Evolutionary conservation across 1,140 invertebrate species (phyloP).

Genomic region (Pararge aegeria): DNA sequence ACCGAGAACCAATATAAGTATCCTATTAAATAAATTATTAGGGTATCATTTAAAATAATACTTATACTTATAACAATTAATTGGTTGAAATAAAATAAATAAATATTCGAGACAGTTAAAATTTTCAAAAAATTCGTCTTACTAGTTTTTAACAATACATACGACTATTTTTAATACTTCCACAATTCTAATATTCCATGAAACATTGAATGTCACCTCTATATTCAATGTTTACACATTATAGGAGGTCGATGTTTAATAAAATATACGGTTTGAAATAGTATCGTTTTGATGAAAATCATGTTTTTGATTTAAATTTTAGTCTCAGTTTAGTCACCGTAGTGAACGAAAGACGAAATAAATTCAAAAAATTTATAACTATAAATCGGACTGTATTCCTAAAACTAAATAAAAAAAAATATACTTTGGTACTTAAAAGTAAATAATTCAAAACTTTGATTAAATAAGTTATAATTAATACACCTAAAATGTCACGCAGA

Average conservation of each 20-base stretch:
- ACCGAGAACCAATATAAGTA: conserved; percentile 41
- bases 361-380: not conserved
- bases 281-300: too few relatives aligned
- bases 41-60: conserved; percentile 18
- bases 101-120: not conserved
- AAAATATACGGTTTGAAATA: too few relatives aligned
- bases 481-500: not conserved
- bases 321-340: too few relatives aligned
- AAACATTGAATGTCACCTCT: too few relatives aligned
- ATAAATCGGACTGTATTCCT: not conserved
- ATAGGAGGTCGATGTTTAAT: too few relatives aligned
- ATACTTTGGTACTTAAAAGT: conserved; percentile 6
- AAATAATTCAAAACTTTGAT: conserved; percentile 4
- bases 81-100: not conserved
- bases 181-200: too few relatives aligned
- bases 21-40: not conserved
- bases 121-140: too few relatives aligned
- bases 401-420: not conserved
- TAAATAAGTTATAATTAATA: conserved; percentile 17
- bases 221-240: too few relatives aligned
- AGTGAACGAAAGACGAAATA: not conserved
- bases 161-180: too few relatives aligned
- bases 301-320: too few relatives aligned
- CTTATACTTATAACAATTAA: not conserved
- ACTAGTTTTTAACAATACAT: too few relatives aligned